Conservation (phyloP, 2,113 vertebrate species). For the Pimephales promelas region DNA sequence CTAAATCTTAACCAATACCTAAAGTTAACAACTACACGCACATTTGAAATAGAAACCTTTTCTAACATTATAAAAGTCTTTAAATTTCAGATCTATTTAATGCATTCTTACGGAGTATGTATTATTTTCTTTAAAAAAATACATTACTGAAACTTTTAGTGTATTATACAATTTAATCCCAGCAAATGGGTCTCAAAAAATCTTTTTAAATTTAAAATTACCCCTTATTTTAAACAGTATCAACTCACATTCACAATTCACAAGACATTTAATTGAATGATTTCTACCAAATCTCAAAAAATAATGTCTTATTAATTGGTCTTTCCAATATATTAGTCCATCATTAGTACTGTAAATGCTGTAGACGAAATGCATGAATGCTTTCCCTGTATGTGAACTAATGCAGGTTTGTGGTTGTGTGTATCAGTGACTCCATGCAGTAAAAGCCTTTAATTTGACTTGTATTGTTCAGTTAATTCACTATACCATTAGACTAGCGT, state of each 20-base stretch:
- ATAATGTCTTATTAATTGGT: neutral
- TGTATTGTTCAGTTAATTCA: conserved; percentile 58
- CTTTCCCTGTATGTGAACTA: neutral
- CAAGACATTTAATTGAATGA: neutral
- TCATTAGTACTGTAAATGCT: too few relatives aligned
- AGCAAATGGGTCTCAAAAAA: neutral
- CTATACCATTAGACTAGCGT: conserved; percentile 48
- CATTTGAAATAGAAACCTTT: too few relatives aligned
- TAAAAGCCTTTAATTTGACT: conserved; percentile 54
- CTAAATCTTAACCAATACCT: too few relatives aligned
- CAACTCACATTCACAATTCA: neutral
- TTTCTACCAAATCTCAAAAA: neutral
- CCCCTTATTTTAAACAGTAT: neutral
- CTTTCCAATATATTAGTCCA: neutral
- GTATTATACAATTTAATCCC: neutral
- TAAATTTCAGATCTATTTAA: neutral
- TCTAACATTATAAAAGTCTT: too few relatives aligned
- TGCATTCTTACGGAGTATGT: neutral
- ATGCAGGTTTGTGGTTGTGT: conserved; percentile 19
- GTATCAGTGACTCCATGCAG: conserved; percentile 43
- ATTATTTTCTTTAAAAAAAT: neutral
- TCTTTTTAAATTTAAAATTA: neutral
- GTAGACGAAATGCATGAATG: neutral
- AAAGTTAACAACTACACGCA: too few relatives aligned
- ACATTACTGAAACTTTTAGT: neutral